These are phyloP conservation scores for Luperina testacea DNA, from an alignment of 2,888 invertebrate genomes.

Conservation along the genomic window DNA sequence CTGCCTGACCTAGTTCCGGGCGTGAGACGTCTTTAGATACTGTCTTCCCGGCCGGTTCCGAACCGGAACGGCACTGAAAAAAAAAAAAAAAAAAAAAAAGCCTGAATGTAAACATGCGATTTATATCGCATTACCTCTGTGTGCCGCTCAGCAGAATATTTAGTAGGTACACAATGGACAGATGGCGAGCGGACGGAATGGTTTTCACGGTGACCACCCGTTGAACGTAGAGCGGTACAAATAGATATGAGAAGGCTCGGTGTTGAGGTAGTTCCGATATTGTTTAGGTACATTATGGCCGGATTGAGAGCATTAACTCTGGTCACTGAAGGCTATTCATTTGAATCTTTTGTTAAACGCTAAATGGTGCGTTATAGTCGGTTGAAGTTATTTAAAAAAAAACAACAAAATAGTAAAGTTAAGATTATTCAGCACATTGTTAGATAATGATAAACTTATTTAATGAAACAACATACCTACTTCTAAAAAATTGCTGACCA, in stretches of 20 bases:
- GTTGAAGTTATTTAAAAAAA: neutral
- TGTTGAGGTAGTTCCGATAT: constrained; percentile 10
- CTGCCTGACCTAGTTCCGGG: constrained; percentile 62
- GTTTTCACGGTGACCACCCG: constrained; percentile 38
- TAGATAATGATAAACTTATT: neutral
- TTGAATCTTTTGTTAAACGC: constrained; percentile 2
- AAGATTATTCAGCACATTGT: neutral
- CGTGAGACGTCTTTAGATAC: constrained; percentile 52
- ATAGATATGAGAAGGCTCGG: constrained; percentile 10
- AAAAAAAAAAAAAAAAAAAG: too few species aligned
- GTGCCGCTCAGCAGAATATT: constrained; percentile 48
- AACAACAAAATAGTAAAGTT: neutral
- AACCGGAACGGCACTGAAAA: constrained; percentile 53
- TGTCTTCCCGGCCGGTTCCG: constrained; percentile 41
- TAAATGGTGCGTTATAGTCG: neutral
- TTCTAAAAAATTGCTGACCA: neutral
- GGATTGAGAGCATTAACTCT: constrained; percentile 2
- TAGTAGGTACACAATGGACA: constrained; percentile 39
- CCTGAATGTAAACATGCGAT: constrained; percentile 54
- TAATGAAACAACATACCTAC: neutral
- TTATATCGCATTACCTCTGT: constrained; percentile 55
- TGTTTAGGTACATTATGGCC: constrained; percentile 34
- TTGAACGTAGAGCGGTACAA: neutral
- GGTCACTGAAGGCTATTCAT: neutral
- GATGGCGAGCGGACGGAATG: constrained; percentile 44